phyloP scores from a whole-genome alignment of 1,140 invertebrate genomes.

The Metopolophium dirhodum region DNA sequence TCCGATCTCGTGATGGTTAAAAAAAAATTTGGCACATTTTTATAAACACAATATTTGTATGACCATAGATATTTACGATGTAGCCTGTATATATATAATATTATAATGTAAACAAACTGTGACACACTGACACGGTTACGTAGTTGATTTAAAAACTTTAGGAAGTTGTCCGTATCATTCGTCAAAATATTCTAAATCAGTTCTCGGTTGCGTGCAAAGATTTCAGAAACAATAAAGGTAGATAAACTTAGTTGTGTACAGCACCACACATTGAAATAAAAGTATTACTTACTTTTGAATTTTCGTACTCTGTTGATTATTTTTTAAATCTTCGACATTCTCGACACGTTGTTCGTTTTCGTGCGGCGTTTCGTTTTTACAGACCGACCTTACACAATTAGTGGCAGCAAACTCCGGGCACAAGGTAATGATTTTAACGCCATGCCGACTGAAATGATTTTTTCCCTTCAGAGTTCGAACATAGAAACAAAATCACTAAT shows the following conservation, averaged over 20 bases:
- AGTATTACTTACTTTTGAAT: not conserved
- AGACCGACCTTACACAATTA: not conserved
- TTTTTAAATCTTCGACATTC: not conserved
- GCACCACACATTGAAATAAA: not conserved
- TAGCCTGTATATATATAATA: too few relatives aligned
- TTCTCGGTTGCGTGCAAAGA: not conserved
- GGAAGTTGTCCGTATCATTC: not conserved
- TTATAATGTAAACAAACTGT: not conserved
- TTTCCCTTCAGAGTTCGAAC: not conserved
- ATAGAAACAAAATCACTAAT: not conserved
- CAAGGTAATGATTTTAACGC: not conserved
- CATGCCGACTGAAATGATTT: conserved; percentile 20
- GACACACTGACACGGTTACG: not conserved
- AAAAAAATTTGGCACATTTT: not conserved
- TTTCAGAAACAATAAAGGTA: not conserved
- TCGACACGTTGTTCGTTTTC: not conserved
- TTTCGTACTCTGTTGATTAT: not conserved
- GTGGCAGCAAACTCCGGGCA: not conserved
- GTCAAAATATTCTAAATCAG: not conserved
- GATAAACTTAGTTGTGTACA: not conserved
- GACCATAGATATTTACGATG: not conserved
- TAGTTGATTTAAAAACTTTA: not conserved
- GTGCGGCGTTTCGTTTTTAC: not conserved
- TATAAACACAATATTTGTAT: not conserved
- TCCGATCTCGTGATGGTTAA: not conserved